Conservation (phyloP, 2,113 vertebrate species). For the Heteronetta atricapilla region DNA sequence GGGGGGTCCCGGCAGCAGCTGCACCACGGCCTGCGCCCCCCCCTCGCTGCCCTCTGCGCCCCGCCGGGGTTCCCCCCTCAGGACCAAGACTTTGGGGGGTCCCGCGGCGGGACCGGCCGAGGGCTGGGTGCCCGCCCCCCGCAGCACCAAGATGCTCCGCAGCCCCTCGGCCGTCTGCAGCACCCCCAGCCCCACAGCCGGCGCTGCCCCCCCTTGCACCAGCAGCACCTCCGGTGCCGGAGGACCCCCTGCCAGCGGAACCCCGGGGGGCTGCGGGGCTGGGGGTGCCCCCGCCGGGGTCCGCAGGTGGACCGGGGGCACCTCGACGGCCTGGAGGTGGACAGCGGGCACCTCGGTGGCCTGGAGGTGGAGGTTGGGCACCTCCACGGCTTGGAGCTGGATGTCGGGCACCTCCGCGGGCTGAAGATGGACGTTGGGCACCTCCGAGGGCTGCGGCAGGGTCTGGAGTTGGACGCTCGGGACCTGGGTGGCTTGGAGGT, state of each 20-base stretch:
- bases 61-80: neutral
- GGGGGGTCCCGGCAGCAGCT: slow-evolving; percentile 60
- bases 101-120: neutral
- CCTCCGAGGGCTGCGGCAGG: too few relatives aligned
- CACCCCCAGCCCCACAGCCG: slow-evolving; percentile 55
- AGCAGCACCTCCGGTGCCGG: neutral
- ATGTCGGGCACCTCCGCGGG: too few relatives aligned
- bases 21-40: slow-evolving; percentile 49
- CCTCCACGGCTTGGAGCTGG: too few relatives aligned
- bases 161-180: slow-evolving; percentile 71
- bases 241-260: neutral
- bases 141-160: slow-evolving; percentile 72
- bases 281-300: neutral
- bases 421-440: too few relatives aligned
- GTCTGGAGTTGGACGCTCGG: too few relatives aligned
- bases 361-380: too few relatives aligned
- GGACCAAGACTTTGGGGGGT: neutral
- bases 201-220: slow-evolving; percentile 2
- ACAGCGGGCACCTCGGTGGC: too few relatives aligned
- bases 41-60: neutral
- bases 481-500: too few relatives aligned
- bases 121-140: neutral
- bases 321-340: neutral
- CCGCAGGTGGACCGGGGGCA: neutral
- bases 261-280: neutral